phyloP scores from a whole-genome alignment of 2,888 invertebrate species.

The Onthophagus sagittarius region DNA sequence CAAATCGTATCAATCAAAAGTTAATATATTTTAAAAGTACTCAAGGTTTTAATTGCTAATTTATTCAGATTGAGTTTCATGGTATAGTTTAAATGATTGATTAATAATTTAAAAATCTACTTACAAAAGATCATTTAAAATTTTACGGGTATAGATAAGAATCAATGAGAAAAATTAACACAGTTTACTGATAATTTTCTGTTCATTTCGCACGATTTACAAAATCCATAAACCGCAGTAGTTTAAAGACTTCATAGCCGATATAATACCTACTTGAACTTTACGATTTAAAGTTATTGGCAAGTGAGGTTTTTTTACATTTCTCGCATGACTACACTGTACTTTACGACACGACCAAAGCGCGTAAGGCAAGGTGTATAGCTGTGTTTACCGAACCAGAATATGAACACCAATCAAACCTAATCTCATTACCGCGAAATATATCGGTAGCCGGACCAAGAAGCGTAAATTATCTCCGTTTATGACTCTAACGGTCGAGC shows the following conservation, averaged over 20 bases:
- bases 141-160: too few relatives aligned
- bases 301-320: not conserved
- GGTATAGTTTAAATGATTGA: too few relatives aligned
- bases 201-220: not conserved
- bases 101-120: too few relatives aligned
- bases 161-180: too few relatives aligned
- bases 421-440: slow-evolving; percentile 4
- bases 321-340: not conserved
- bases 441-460: not conserved
- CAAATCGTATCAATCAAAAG: too few relatives aligned
- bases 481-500: not conserved
- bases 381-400: slow-evolving; percentile 2
- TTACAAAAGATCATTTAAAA: too few relatives aligned
- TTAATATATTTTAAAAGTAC: too few relatives aligned
- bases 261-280: not conserved
- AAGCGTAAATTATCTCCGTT: not conserved
- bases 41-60: too few relatives aligned
- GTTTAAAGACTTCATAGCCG: not conserved
- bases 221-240: not conserved
- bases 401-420: not conserved
- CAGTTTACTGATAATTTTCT: not conserved
- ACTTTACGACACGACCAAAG: not conserved
- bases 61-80: too few relatives aligned
- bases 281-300: not conserved
- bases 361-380: not conserved